A percentile compares a stretch with the other conserved stretches of the same genome.
Conservation (phyloP, 2,888 invertebrate species). For the Caenorhabditis uteleia region DNA sequence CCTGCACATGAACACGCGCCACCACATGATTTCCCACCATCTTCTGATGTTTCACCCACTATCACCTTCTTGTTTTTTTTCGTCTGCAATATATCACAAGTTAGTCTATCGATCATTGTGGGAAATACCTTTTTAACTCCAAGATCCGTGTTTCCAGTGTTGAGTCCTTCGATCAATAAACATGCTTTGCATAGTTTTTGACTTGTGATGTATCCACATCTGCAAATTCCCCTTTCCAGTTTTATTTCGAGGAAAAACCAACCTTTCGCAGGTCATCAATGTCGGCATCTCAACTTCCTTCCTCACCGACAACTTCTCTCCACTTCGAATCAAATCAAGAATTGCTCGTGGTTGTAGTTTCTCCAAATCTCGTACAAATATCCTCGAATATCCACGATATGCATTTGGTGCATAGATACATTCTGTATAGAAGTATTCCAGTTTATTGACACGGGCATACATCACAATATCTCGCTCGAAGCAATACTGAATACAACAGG, state of each 20-base stretch:
- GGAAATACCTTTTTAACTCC: constrained; percentile 24
- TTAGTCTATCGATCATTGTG: too few species aligned
- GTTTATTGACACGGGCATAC: constrained; percentile 90
- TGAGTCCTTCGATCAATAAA: constrained; percentile 89
- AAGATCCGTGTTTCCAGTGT: constrained; percentile 70
- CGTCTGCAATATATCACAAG: too few species aligned
- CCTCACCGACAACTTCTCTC: constrained; percentile 83
- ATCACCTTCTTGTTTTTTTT: too few species aligned
- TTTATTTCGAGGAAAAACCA: not conserved
- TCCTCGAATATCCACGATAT: constrained; percentile 80
- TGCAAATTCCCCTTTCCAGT: constrained; percentile 59
- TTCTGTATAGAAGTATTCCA: constrained; percentile 97
- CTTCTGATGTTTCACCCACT: too few species aligned
- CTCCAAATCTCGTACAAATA: constrained; percentile 86
- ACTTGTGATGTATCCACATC: constrained; percentile 86
- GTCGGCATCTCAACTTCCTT: constrained; percentile 82
- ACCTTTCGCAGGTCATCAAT: constrained; percentile 48
- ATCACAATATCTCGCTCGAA: constrained; percentile 95
- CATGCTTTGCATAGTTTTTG: constrained; percentile 96
- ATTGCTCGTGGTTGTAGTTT: constrained; percentile 82
- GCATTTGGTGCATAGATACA: constrained; percentile 83
- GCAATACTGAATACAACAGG: constrained; percentile 93
- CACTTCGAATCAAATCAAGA: constrained; percentile 67
- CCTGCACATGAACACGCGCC: too few species aligned
- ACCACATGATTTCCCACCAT: too few species aligned